Evolutionary conservation across 1,140 invertebrate species (phyloP).

Genomic region (Bathynomus jamesi): DNA sequence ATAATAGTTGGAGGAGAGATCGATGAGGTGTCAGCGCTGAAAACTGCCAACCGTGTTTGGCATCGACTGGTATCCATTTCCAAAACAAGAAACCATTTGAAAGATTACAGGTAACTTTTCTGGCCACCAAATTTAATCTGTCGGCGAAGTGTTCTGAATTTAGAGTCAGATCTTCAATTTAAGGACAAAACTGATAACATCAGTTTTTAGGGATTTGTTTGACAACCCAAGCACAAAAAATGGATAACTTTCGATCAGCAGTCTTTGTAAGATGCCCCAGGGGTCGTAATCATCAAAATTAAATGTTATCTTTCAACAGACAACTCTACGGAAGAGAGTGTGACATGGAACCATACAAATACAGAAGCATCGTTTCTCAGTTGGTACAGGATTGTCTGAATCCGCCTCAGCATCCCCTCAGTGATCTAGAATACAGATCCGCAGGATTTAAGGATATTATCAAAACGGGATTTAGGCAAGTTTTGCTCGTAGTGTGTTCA

Average conservation of each 20-base stretch:
- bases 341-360: conserved; percentile 39
- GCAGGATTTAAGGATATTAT: conserved; percentile 44
- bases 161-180: too few species aligned
- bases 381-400: conserved; percentile 42
- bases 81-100: conserved; percentile 18
- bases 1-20: conserved; percentile 24
- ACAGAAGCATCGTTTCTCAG: conserved; percentile 41
- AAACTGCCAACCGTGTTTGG: conserved; percentile 13
- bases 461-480: conserved; percentile 43
- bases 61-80: conserved; percentile 21
- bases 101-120: conserved; percentile 26
- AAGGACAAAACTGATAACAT: too few species aligned
- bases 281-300: too few species aligned
- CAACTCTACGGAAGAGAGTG: conserved; percentile 39
- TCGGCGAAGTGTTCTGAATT: too few species aligned
- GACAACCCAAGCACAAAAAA: too few species aligned
- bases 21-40: conserved; percentile 28
- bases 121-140: too few species aligned
- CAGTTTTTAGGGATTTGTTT: too few species aligned
- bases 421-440: conserved; percentile 44
- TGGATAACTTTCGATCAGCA: too few species aligned
- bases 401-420: conserved; percentile 41
- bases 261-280: too few species aligned
- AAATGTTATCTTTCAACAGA: too few species aligned
- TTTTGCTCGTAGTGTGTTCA: too few species aligned